Evolutionary conservation across 1,140 invertebrate species (phyloP).

Genomic region (Macrosteles quadrilineatus): DNA sequence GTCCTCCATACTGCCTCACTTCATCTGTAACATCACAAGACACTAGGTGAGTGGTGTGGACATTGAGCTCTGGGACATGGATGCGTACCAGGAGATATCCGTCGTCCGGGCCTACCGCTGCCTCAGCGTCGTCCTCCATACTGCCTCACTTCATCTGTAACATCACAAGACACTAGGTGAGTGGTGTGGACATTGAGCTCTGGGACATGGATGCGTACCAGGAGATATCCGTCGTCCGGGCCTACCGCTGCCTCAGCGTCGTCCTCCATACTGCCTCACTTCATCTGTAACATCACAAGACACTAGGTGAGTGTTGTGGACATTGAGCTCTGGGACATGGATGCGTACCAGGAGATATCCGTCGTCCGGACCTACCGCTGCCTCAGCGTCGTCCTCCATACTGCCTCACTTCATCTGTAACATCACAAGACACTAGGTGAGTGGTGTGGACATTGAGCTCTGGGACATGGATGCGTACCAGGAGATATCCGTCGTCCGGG

Average conservation of each 20-base stretch:
- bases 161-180: not conserved
- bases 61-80: conserved; percentile 59
- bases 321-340: not conserved
- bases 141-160: not conserved
- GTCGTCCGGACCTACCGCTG: too few relatives aligned
- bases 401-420: too few relatives aligned
- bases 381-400: too few relatives aligned
- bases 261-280: not conserved
- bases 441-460: too few relatives aligned
- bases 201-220: conserved; percentile 79
- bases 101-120: conserved; percentile 58
- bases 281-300: not conserved
- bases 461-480: too few relatives aligned
- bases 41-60: not conserved
- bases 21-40: not conserved
- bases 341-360: too few relatives aligned
- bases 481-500: too few relatives aligned
- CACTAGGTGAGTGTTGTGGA: not conserved
- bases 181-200: not conserved
- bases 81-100: conserved; percentile 81
- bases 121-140: not conserved
- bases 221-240: conserved; percentile 71
- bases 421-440: too few relatives aligned
- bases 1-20: not conserved
- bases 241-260: conserved; percentile 47